A percentile compares a stretch with the other conserved stretches of the same genome.
Conservation (phyloP, 2,113 vertebrate genomes). For the Raja brachyura region DNA sequence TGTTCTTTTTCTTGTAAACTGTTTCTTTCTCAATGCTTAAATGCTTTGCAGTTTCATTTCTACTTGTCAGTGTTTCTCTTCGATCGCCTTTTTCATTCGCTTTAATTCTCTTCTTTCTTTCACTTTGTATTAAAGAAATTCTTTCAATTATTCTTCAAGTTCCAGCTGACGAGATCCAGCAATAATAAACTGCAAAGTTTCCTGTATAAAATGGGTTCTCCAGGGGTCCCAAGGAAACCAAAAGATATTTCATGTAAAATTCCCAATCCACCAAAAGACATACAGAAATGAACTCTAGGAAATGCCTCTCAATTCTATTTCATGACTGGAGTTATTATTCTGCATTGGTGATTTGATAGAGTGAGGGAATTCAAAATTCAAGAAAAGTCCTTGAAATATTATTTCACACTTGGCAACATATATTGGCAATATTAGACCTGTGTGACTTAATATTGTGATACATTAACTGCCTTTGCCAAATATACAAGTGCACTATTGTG, state of each 20-base stretch:
- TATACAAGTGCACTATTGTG: not conserved
- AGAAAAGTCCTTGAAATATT: not conserved
- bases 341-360: not conserved
- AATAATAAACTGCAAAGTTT: not conserved
- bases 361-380: not conserved
- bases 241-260: not conserved
- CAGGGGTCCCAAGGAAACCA: not conserved
- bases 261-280: not conserved
- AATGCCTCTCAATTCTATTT: not conserved
- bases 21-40: not conserved
- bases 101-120: not conserved
- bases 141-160: constrained; percentile 20
- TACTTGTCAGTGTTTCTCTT: not conserved
- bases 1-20: not conserved
- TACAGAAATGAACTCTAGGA: not conserved
- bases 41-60: not conserved
- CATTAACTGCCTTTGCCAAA: not conserved
- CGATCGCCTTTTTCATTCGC: not conserved
- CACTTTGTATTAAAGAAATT: not conserved
- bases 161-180: not conserved
- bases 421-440: not conserved
- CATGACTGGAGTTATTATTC: not conserved
- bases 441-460: not conserved
- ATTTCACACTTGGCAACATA: not conserved
- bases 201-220: not conserved